A percentile compares a stretch with the other conserved stretches of the same genome.
Conservation (phyloP, 2,113 vertebrate species). For the Calypte anna region DNA sequence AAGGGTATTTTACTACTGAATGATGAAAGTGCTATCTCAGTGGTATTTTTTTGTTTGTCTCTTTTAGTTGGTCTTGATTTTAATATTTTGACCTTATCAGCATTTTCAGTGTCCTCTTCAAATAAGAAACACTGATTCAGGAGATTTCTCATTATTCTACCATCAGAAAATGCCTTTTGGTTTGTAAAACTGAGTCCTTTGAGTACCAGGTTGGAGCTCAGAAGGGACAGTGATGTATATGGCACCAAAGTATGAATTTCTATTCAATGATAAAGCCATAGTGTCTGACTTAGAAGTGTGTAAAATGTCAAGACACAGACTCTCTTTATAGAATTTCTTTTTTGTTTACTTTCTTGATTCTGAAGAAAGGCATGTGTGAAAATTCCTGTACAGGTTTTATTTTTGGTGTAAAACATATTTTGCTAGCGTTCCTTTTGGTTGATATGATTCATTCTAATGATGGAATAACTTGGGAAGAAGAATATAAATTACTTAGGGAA, state of each 20-base stretch:
- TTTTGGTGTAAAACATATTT: background rate
- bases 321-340: background rate
- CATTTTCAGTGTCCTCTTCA: background rate
- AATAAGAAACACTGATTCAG: background rate
- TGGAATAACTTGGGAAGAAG: background rate
- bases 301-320: background rate
- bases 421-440: background rate
- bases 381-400: background rate
- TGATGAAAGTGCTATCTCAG: background rate
- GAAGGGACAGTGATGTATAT: background rate
- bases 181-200: background rate
- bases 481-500: background rate
- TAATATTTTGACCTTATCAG: background rate
- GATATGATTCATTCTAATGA: background rate
- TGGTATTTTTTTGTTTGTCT: background rate
- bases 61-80: background rate
- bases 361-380: background rate
- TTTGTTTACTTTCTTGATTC: background rate
- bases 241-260: background rate
- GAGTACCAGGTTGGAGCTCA: background rate
- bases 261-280: background rate
- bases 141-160: background rate
- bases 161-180: background rate
- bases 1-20: background rate
- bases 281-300: background rate